Evolutionary conservation across 2,797 vertebrate species (phyloP).

Genomic region (Semaprochilodus insignis): DNA sequence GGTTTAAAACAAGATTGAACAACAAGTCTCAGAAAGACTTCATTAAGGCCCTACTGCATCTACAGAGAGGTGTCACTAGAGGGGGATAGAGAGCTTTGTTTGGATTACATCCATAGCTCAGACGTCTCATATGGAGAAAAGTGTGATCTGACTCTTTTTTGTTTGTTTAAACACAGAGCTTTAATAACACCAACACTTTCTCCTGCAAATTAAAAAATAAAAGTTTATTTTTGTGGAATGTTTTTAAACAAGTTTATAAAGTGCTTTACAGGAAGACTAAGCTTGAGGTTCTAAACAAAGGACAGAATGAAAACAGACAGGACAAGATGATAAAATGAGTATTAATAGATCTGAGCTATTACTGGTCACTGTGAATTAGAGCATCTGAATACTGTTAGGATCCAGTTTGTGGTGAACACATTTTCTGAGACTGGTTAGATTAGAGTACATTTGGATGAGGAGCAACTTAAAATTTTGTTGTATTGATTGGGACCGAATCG

Average conservation of each 20-base stretch:
- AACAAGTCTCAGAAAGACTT: neutral
- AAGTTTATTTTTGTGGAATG: too few relatives aligned
- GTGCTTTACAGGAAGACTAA: neutral
- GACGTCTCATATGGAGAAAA: neutral
- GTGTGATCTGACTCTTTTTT: too few relatives aligned
- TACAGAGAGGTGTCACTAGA: slow-evolving; percentile 40
- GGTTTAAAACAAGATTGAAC: neutral
- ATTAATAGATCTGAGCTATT: neutral
- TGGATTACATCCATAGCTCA: neutral
- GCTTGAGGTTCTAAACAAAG: neutral
- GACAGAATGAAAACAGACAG: neutral
- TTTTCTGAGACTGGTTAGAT: neutral
- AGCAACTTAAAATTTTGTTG: too few relatives aligned
- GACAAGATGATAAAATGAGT: neutral
- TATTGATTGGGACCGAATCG: too few relatives aligned
- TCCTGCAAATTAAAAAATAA: neutral
- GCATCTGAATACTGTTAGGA: neutral
- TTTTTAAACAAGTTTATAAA: neutral
- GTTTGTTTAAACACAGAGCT: too few relatives aligned
- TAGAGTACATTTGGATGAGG: too few relatives aligned
- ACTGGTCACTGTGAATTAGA: neutral
- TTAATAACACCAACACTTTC: neutral
- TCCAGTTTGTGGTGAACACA: neutral
- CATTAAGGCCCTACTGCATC: neutral
- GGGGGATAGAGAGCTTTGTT: slow-evolving; percentile 17